These are phyloP conservation scores for Spongilla lacustris DNA, from an alignment of 37 sponge, comb jelly and placozoan species.

Conservation along the genomic window DNA sequence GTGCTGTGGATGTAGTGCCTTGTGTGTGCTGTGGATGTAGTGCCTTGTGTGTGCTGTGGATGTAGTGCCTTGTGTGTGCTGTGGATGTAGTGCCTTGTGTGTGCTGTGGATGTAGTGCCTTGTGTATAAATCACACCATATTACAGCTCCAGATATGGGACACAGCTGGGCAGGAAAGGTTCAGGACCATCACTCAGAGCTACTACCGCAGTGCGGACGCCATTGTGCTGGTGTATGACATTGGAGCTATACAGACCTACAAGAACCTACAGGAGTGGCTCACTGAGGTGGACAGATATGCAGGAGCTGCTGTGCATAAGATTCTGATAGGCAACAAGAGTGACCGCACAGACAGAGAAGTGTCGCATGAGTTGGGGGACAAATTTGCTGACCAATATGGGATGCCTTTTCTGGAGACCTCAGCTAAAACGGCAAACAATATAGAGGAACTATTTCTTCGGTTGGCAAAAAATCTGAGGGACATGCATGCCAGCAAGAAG, in stretches of 20 bases:
- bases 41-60: not conserved
- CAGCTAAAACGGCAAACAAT: conserved; percentile 85
- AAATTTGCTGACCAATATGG: conserved; percentile 73
- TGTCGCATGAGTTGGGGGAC: conserved; percentile 51
- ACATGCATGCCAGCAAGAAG: conserved; percentile 61
- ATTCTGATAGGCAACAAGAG: conserved; percentile 93
- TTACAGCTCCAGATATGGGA: conserved; percentile 94
- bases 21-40: not conserved
- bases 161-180: conserved; percentile 94
- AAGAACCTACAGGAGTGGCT: conserved; percentile 86
- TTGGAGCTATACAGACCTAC: conserved; percentile 66
- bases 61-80: no score
- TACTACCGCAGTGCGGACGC: conserved; percentile 95
- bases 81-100: no score
- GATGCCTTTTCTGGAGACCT: conserved; percentile 93
- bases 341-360: conserved; percentile 80
- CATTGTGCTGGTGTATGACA: conserved; percentile 89
- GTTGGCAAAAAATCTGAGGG: conserved; percentile 73
- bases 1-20: no score
- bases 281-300: conserved; percentile 80
- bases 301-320: conserved; percentile 71
- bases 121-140: no score
- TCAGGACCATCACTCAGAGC: conserved; percentile 93
- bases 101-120: no score
- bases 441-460: conserved; percentile 83